These are phyloP conservation scores for Ardeotis arabs DNA, from an alignment of 2,113 vertebrate species.

Conservation along the genomic window DNA sequence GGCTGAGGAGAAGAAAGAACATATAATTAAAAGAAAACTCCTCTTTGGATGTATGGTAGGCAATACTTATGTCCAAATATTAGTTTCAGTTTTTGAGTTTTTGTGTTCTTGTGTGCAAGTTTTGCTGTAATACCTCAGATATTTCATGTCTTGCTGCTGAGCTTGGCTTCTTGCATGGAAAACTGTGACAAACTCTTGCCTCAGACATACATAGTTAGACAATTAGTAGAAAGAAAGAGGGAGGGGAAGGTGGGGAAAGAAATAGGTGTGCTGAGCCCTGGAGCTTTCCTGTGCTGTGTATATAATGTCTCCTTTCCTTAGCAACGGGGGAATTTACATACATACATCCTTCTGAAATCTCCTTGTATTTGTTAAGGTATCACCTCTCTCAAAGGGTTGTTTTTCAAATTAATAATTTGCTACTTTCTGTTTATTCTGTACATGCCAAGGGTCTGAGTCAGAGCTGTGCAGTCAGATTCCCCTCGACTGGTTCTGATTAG, in stretches of 20 bases:
- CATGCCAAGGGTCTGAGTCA: constrained; percentile 49
- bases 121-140: background rate
- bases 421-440: background rate
- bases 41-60: background rate
- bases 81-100: background rate
- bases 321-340: background rate
- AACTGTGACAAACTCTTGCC: constrained; percentile 5
- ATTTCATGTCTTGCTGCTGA: background rate
- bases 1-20: background rate
- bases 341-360: background rate
- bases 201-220: constrained; percentile 26
- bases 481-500: background rate
- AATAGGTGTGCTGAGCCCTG: constrained; percentile 43
- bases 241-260: background rate
- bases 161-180: constrained; percentile 11
- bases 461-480: constrained; percentile 11
- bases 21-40: background rate
- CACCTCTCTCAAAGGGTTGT: background rate
- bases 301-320: background rate
- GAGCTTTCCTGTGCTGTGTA: background rate
- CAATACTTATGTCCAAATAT: background rate
- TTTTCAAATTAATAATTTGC: constrained; percentile 44
- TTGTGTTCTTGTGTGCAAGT: background rate
- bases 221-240: constrained; percentile 38
- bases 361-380: background rate